Evolutionary conservation across 37 sponge, comb jelly and placozoan species (phyloP).

Genomic region (Cliona cf. orientalis): DNA sequence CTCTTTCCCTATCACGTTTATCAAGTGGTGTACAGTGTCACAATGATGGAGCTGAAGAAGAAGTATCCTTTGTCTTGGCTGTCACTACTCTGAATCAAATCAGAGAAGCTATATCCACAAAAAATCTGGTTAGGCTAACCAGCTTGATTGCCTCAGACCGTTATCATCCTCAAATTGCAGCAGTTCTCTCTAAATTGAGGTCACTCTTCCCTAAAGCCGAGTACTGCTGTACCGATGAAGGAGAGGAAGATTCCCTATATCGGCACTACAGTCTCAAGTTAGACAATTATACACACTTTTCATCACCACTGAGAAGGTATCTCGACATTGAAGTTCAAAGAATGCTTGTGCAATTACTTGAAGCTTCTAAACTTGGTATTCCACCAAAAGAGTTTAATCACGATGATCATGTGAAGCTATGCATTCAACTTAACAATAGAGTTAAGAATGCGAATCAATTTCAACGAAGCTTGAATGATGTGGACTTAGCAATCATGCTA

Average conservation of each 20-base stretch:
- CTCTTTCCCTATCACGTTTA: constrained; percentile 9
- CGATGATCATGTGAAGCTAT: constrained; percentile 16
- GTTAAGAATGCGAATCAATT: constrained; percentile 27
- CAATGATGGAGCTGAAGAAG: neutral
- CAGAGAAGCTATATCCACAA: neutral
- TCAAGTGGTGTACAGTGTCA: neutral
- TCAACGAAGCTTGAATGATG: constrained; percentile 34
- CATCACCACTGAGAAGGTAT: constrained; percentile 76
- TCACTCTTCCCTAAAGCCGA: constrained; percentile 13
- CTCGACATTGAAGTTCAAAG: constrained; percentile 63
- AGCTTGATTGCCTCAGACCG: constrained; percentile 18
- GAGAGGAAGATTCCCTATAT: constrained; percentile 15
- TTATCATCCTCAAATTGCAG: constrained; percentile 58
- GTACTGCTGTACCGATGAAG: constrained; percentile 31
- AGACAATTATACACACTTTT: constrained; percentile 64
- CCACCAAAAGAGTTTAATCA: neutral
- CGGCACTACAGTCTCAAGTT: constrained; percentile 45
- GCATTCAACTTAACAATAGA: constrained; percentile 22
- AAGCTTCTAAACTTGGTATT: neutral
- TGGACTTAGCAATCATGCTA: constrained; percentile 18
- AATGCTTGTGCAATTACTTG: constrained; percentile 11
- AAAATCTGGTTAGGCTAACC: neutral
- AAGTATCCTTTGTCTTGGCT: constrained; percentile 20
- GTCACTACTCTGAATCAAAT: neutral
- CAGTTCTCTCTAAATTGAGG: neutral